These are phyloP conservation scores for Eulemur coronatus DNA, from an alignment of 2,797 vertebrate species.

Conservation along the genomic window DNA sequence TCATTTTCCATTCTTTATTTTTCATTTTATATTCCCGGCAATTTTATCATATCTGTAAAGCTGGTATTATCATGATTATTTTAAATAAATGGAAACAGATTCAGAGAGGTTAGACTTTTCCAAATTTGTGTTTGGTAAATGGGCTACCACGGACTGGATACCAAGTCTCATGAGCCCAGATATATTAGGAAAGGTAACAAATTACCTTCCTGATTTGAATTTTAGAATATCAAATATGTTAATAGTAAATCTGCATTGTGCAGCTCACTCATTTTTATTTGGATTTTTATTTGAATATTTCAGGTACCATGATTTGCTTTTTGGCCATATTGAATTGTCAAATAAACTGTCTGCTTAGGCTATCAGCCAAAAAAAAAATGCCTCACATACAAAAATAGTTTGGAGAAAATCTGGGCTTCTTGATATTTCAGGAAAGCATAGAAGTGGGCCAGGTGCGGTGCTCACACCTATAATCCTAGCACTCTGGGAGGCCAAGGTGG, in stretches of 20 bases:
- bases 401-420: slow-evolving; percentile 1
- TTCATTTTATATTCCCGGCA: not conserved
- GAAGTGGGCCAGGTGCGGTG: not conserved
- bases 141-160: not conserved
- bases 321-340: not conserved
- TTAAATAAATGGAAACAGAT: slow-evolving; percentile 21
- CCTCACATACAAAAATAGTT: not conserved
- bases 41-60: not conserved
- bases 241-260: not conserved
- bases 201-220: not conserved
- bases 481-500: too few species aligned
- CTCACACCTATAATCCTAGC: too few species aligned
- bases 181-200: slow-evolving; percentile 13
- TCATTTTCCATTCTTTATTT: slow-evolving; percentile 35
- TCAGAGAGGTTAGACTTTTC: not conserved
- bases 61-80: not conserved
- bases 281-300: slow-evolving; percentile 16
- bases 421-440: slow-evolving; percentile 9
- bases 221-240: not conserved
- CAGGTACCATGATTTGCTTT: not conserved
- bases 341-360: not conserved
- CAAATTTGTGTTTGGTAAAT: not conserved
- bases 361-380: not conserved
- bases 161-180: not conserved
- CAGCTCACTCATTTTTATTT: not conserved